phyloP scores from a whole-genome alignment of 2,888 invertebrate genomes.

The Tipula confusa region DNA sequence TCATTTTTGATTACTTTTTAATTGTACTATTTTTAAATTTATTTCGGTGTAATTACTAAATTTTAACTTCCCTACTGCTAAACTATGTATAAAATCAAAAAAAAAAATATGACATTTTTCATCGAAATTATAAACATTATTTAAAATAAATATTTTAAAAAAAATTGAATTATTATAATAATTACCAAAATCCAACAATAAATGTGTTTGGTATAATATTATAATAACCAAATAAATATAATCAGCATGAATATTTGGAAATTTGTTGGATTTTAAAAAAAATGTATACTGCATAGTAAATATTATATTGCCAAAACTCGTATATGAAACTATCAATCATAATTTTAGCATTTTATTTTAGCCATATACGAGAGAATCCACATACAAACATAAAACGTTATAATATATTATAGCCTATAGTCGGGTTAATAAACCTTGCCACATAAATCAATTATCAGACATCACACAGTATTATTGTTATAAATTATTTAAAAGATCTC shows the following conservation, averaged over 20 bases:
- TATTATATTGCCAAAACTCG: background rate
- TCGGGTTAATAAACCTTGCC: background rate
- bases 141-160: background rate
- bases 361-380: background rate
- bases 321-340: background rate
- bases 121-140: background rate
- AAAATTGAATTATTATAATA: slow-evolving; percentile 1
- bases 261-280: background rate
- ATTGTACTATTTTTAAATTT: background rate
- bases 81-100: background rate
- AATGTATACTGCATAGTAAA: background rate
- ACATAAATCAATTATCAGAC: slow-evolving; percentile 25
- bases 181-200: background rate
- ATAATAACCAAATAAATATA: background rate
- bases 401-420: background rate
- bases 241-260: slow-evolving; percentile 20
- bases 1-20: background rate
- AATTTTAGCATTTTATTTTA: background rate
- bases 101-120: background rate
- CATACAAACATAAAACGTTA: background rate
- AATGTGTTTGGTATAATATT: background rate
- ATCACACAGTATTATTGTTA: background rate
- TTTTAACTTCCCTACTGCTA: background rate
- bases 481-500: background rate
- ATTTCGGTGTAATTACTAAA: background rate